A percentile compares a stretch with the other conserved stretches of the same genome.
Evolutionary conservation across 2,888 invertebrate species (phyloP).

Genomic region (Hyposoter dolosus): DNA sequence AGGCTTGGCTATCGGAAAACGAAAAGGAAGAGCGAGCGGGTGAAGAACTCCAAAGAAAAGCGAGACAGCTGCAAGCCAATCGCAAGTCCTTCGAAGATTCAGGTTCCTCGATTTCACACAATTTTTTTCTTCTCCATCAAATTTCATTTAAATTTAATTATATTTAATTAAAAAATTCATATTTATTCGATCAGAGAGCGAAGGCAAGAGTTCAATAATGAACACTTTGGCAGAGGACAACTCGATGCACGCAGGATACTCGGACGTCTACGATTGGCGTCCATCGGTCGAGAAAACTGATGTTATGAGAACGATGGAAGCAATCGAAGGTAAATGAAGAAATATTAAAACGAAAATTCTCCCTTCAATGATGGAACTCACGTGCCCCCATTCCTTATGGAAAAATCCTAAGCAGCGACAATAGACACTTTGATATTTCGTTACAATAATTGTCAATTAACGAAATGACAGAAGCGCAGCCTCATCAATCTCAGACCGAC

Average conservation of each 20-base stretch:
- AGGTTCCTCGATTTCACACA: constrained; percentile 85
- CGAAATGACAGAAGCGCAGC: constrained; percentile 88
- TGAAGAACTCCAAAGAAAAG: constrained; percentile 89
- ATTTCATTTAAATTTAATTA: no score
- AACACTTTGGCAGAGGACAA: constrained; percentile 92
- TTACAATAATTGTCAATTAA: constrained; percentile 30
- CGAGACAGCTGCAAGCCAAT: constrained; percentile 89
- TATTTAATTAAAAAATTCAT: background rate
- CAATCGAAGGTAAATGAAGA: constrained; percentile 90
- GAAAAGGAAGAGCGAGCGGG: constrained; percentile 92
- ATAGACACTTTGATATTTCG: background rate
- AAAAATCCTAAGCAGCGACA: no score
- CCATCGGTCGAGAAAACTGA: constrained; percentile 93
- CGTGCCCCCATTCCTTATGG: no score
- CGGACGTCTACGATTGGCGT: constrained; percentile 92
- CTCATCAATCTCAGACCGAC: constrained; percentile 88
- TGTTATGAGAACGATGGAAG: constrained; percentile 93
- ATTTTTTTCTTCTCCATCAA: background rate
- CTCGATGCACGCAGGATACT: constrained; percentile 86
- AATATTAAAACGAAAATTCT: background rate
- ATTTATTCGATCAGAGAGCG: constrained; percentile 88
- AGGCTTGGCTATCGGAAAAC: constrained; percentile 95
- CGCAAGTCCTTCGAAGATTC: constrained; percentile 94
- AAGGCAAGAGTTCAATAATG: constrained; percentile 89
- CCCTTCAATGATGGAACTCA: no score